Evolutionary conservation across 2,797 vertebrate species (phyloP), one percentile per base, ranked within the genome.

Genomic region (Pterois miles): DNA sequence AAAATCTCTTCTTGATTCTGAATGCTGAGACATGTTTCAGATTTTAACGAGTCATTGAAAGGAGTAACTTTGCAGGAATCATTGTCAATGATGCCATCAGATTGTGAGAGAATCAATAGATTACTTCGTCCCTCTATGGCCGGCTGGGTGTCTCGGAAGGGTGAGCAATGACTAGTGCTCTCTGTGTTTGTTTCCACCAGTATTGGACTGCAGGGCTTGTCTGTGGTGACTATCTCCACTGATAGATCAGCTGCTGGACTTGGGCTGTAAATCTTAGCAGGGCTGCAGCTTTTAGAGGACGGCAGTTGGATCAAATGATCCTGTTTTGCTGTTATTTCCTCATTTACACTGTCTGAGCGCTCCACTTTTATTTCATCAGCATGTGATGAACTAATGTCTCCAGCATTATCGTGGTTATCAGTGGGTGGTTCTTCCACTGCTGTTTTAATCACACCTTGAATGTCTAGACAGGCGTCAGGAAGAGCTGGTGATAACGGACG

Each of bases 1-100:
- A 92, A 82, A 90, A 93, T 89, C 38, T 92, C 90, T n/a, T 88
- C 89, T 69, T 84, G 80, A 78, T 90, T 90, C 23, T 82, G 86
- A 66, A 91, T 91, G 25, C 71, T 27, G 9, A 92, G 83, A 63
- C 58, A 22, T n/a, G 69, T 23, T 56, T 89, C 82, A 65, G 76
- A 50, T 81, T 88, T 80, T 76, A 91, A 60, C 38, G 88, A 78
- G 60, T 90, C 75, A 67, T 82, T 82, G 66, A 89, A 78, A 57
- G 78, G 76, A 75, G 65, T 60, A 59, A 83, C 74, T 62, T 86
- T 84, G 0, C 90, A 76, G 74, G 81, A 76, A 40, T 87, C 59
- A 18, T 27, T 83, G 72, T 89, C 79, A 68, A 86, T 86, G 63
- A 89, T 81, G 62, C 38, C 83, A 67, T 86, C 85, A 12, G 74